Base-by-base conservation (phyloP, 2,888 invertebrate species). In the Meiosimyza decipiens region DNA sequence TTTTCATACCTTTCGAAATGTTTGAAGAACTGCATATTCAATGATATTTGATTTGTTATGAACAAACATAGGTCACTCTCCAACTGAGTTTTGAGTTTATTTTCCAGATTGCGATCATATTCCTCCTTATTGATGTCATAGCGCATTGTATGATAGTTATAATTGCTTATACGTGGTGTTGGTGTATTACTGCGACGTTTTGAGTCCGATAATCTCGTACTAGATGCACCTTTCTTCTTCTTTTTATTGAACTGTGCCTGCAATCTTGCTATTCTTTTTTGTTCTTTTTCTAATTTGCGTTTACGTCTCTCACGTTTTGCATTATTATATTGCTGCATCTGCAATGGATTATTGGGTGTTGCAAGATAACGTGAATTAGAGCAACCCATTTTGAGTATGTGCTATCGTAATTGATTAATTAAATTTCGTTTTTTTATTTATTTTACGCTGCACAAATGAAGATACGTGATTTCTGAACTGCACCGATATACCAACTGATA, bases 1-100 rank as follows among this genome's bases (percentile, higher is more conserved):
- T 28, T 15, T 6, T 71, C 75, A 33, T 22, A 94, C 94, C 90
- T 89, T 83, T 94, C 92, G 82, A 90, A 94, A 84, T 95, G 92
- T 77, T 92, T 91, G 80, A 94, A 94, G 87, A 95, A 94, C 86
- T 94, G 93, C 28, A 93, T 89, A 15, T 91, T 91, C 83, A 94
- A 89, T 71, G 94, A 88, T 72, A 94, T 89, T 83, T 95, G 93
- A 83, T 95, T 94, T 13, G 95, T 85, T 12, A 95, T 87, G 84
- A 95, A 95, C 5, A 90, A 88, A 80, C 93, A 91, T 7, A 92
- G 89, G 78, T 92, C 90, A 7, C 80, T 91, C 90, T 79, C 89
- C 88, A 77, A 89, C 87, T 88, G 94, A 88, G 60, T 88, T 87
- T 62, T 88, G 84, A 71, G 91, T 85, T 66, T 90, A 88, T 74